phyloP scores from a whole-genome alignment of 2,888 invertebrate genomes.

The Epirrhoe alternata region DNA sequence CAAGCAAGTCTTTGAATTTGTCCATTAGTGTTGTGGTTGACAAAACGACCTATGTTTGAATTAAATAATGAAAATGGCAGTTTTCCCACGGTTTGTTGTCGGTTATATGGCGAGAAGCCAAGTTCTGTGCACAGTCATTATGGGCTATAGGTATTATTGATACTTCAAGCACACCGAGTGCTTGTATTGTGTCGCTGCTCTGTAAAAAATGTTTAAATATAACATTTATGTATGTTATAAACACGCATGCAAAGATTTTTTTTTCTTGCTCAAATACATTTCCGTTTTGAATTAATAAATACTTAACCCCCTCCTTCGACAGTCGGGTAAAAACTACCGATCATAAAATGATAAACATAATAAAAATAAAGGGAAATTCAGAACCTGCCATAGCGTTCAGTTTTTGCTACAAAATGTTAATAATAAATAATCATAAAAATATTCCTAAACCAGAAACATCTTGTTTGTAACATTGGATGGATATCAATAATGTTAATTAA shows the following conservation, averaged over 20 bases:
- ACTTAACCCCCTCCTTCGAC: no score
- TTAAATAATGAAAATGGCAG: slow-evolving; percentile 77
- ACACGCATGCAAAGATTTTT: neutral
- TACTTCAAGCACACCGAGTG: neutral
- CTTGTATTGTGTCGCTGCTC: neutral
- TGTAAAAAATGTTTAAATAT: neutral
- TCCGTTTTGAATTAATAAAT: neutral
- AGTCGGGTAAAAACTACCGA: neutral
- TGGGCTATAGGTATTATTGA: slow-evolving; percentile 10
- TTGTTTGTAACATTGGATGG: neutral
- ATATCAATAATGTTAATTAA: slow-evolving; percentile 36
- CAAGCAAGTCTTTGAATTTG: neutral
- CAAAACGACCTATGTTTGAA: slow-evolving; percentile 59
- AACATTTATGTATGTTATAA: no score
- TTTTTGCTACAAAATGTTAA: neutral
- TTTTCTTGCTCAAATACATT: neutral
- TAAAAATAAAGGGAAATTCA: neutral
- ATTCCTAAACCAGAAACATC: slow-evolving; percentile 9
- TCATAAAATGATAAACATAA: neutral
- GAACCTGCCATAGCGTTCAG: neutral
- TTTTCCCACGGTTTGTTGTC: slow-evolving; percentile 73
- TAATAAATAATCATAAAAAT: slow-evolving; percentile 3
- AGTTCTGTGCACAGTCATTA: slow-evolving; percentile 53
- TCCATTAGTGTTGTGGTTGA: neutral
- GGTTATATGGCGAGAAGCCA: slow-evolving; percentile 73